These are phyloP conservation scores for Phorcus lineatus DNA, from an alignment of 2,888 invertebrate species.

Conservation along the genomic window DNA sequence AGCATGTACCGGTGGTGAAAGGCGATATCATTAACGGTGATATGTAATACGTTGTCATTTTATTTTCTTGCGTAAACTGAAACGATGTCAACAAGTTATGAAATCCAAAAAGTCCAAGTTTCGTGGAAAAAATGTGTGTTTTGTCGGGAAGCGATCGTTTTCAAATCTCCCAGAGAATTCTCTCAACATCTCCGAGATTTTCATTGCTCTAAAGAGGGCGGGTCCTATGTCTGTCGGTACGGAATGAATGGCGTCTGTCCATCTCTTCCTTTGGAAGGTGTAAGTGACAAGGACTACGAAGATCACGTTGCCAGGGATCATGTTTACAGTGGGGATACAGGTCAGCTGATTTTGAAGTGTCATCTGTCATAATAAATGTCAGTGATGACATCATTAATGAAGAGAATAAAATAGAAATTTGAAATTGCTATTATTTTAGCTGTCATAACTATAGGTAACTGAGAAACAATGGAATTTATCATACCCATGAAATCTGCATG, in stretches of 20 bases:
- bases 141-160: slow-evolving; percentile 54
- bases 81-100: slow-evolving; percentile 11
- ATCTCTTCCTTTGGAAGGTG: slow-evolving; percentile 91
- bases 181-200: slow-evolving; percentile 86
- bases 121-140: slow-evolving; percentile 65
- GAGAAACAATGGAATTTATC: too few relatives aligned
- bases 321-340: slow-evolving; percentile 58
- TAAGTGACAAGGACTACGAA: slow-evolving; percentile 90
- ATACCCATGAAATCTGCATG: too few relatives aligned
- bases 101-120: neutral
- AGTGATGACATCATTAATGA: neutral
- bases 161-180: slow-evolving; percentile 75
- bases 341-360: neutral
- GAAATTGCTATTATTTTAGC: too few relatives aligned
- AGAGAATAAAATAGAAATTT: too few relatives aligned
- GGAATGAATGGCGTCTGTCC: slow-evolving; percentile 91
- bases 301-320: slow-evolving; percentile 86
- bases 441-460: too few relatives aligned
- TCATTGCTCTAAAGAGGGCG: slow-evolving; percentile 90
- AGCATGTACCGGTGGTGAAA: neutral
- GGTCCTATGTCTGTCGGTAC: slow-evolving; percentile 90
- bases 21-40: neutral
- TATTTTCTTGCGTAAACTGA: neutral
- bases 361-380: neutral
- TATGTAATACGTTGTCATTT: neutral